Base-by-base conservation (phyloP, 2,113 vertebrate genomes). In the Gymnorhina tibicen region DNA sequence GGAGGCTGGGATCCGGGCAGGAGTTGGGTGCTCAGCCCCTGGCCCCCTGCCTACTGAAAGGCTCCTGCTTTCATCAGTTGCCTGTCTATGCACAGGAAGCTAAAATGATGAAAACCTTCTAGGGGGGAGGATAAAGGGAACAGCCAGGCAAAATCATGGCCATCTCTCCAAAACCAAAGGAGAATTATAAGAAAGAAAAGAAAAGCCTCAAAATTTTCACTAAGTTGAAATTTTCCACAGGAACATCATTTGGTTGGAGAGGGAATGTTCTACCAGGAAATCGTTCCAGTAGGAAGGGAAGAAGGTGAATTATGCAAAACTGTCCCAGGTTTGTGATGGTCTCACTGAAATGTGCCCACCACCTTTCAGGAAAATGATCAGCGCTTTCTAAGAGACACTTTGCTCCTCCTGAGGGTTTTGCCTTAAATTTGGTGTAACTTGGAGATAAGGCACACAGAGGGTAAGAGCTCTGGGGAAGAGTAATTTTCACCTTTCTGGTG, bases 401-500 rank as follows among this genome's bases (percentile, higher is more conserved):
- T 52, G 13, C 56, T 55, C 26, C 49, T 87, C 66, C 22, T 68
- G 35, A 95, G 52, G 35, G 68, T 92, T 77, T 77, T 89, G 11
- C n/a, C 77, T 95, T 92, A 91, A 87, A 70, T 86, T 92, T 92
- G 72, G 32, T 85, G 27, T 64, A 88, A 89, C 64, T 72, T 50
- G 62, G 33, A 92, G 81, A 95, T 96, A 94, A 96, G 74, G 50
- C 70, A 92, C 42, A 86, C 22, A 91, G 89, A 91, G 78, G 73
- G 87, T 77, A 93, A 88, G 76, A 67, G 70, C 85, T 96, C 76
- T 37, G 83, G 77, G 56, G 86, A 97, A 95, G 94, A 96, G 66
- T 93, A 95, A 95, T 96, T 95, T 95, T 95, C 91, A 96, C 97
- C 95, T 96, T 84, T 96, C 78, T 86, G 84, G 94, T 97, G 70